Evolutionary conservation across 2,888 invertebrate genomes (phyloP).

Genomic region (Drosophila nr. medialis): DNA sequence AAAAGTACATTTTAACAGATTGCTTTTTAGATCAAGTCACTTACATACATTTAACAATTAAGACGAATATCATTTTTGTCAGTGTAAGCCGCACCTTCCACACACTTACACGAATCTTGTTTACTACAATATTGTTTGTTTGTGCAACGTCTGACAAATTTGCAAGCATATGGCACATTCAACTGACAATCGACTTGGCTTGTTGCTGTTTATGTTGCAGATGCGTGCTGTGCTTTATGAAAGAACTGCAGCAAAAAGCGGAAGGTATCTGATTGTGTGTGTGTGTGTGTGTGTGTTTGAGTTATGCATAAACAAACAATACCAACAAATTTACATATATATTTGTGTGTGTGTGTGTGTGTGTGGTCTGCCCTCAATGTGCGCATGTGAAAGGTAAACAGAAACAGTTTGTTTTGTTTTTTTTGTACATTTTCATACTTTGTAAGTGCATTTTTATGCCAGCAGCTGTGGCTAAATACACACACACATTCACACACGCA

Average conservation of each 20-base stretch:
- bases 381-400: slow-evolving; percentile 70
- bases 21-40: neutral
- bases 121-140: slow-evolving; percentile 27
- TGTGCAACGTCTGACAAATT: slow-evolving; percentile 23
- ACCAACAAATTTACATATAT: neutral
- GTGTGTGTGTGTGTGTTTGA: slow-evolving; percentile 10
- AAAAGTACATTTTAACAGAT: neutral
- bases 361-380: slow-evolving; percentile 44
- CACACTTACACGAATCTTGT: neutral
- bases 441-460: slow-evolving; percentile 59
- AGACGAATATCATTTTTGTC: neutral
- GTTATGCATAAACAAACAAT: slow-evolving; percentile 38
- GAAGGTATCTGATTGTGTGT: slow-evolving; percentile 20
- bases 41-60: neutral
- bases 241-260: slow-evolving; percentile 28
- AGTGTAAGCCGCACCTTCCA: slow-evolving; percentile 25
- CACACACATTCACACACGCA: slow-evolving; percentile 18
- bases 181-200: slow-evolving; percentile 10
- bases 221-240: slow-evolving; percentile 20
- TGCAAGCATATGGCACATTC: slow-evolving; percentile 32
- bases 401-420: slow-evolving; percentile 32
- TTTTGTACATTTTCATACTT: slow-evolving; percentile 25
- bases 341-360: slow-evolving; percentile 3
- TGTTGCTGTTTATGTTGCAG: slow-evolving; percentile 27
- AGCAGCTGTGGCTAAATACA: slow-evolving; percentile 42